phyloP scores from a whole-genome alignment of 2,113 vertebrate genomes.

The Xiphophorus maculatus region DNA sequence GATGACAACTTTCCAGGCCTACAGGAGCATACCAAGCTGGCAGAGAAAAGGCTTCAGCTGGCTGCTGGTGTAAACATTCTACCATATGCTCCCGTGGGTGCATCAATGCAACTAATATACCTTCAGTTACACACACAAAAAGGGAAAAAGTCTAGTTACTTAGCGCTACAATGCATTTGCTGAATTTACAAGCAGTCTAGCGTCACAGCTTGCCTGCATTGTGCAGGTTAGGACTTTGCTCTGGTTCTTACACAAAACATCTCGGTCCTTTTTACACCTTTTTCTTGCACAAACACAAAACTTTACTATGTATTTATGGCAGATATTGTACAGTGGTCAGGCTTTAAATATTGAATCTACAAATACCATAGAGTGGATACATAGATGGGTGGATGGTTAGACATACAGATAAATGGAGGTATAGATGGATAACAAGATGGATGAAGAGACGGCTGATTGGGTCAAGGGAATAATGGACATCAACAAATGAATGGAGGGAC shows the following conservation, averaged over 20 bases:
- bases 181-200: conserved; percentile 24
- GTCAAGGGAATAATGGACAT: too few species aligned
- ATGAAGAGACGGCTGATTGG: too few species aligned
- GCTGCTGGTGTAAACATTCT: conserved; percentile 66
- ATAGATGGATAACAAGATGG: too few species aligned
- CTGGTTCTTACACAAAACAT: background rate
- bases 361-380: background rate
- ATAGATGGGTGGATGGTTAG: background rate
- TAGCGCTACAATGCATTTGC: conserved; percentile 8
- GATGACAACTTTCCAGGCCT: conserved; percentile 55
- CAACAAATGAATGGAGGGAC: too few species aligned
- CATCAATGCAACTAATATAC: conserved; percentile 31
- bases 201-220: background rate
- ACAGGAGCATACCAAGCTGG: conserved; percentile 60
- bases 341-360: background rate
- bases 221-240: conserved; percentile 21
- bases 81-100: conserved; percentile 70
- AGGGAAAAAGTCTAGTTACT: conserved; percentile 4
- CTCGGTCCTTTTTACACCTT: too few species aligned
- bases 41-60: conserved; percentile 50
- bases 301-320: background rate
- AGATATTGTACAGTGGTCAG: background rate
- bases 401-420: too few species aligned
- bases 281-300: background rate
- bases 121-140: conserved; percentile 5